Conservation (phyloP, 1,140 invertebrate species). For the Teleogryllus occipitalis region DNA sequence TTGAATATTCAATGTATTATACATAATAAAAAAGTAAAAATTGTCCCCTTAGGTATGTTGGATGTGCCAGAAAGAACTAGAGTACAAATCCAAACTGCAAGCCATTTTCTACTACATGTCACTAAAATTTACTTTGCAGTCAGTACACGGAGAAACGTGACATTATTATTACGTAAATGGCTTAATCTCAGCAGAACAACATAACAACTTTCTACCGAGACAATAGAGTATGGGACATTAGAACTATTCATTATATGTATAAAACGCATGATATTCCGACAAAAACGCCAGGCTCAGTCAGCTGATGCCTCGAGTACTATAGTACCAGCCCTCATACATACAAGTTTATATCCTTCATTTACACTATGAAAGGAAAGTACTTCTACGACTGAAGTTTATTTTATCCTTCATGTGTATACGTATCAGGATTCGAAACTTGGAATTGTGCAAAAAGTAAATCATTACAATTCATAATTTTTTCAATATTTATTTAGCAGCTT, state of each 20-base stretch:
- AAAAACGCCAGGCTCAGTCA: neutral
- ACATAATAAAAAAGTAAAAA: too few relatives aligned
- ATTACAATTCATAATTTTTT: neutral
- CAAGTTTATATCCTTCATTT: neutral
- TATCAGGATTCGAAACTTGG: neutral
- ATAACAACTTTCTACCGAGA: neutral
- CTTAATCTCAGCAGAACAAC: neutral
- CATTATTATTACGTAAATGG: too few relatives aligned
- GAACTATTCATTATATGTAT: neutral
- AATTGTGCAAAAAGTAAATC: neutral
- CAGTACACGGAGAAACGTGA: too few relatives aligned
- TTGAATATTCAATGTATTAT: neutral
- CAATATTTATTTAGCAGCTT: neutral
- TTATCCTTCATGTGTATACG: neutral
- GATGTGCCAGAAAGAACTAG: too few relatives aligned
- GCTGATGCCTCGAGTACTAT: neutral
- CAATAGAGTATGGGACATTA: neutral
- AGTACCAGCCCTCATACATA: neutral
- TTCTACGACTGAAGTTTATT: neutral
- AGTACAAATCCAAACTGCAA: too few relatives aligned
- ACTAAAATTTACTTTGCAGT: too few relatives aligned
- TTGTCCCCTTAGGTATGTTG: too few relatives aligned
- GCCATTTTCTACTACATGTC: too few relatives aligned
- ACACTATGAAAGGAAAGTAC: neutral
- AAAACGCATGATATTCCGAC: neutral